Conservation (phyloP, 2,797 vertebrate species). For the Coilia nasus region DNA sequence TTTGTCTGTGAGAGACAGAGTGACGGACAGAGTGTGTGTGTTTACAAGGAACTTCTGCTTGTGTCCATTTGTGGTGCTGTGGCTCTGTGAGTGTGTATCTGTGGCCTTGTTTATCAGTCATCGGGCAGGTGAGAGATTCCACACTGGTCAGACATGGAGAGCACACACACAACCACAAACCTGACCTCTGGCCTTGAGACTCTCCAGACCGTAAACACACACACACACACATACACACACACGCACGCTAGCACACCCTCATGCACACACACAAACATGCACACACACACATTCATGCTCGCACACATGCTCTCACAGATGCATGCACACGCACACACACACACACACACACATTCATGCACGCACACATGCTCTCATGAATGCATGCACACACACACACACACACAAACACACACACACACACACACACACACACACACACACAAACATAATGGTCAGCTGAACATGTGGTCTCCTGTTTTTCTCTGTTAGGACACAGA, state of each 20-base stretch:
- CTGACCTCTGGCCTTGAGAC: not conserved
- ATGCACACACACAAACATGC: too few relatives aligned
- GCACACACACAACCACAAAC: constrained; percentile 5
- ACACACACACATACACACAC: not conserved
- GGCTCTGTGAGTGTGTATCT: not conserved
- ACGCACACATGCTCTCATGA: not conserved
- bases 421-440: not conserved
- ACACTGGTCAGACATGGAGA: not conserved
- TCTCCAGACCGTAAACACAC: not conserved
- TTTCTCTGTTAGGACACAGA: not conserved
- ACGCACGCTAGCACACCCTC: not conserved
- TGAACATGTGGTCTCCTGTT: not conserved
- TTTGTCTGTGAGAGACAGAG: too few relatives aligned
- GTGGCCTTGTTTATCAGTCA: not conserved
- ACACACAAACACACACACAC: not conserved
- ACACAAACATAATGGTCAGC: not conserved
- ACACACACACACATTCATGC: not conserved
- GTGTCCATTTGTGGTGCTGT: not conserved
- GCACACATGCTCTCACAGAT: not conserved
- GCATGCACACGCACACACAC: not conserved
- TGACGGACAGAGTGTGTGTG: not conserved
- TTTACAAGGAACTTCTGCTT: not conserved
- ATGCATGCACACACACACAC: not conserved
- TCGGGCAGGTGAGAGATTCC: not conserved
- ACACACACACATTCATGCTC: not conserved